Base-by-base conservation (phyloP, 2,888 invertebrate genomes). In the Drosophila tanythrix region DNA sequence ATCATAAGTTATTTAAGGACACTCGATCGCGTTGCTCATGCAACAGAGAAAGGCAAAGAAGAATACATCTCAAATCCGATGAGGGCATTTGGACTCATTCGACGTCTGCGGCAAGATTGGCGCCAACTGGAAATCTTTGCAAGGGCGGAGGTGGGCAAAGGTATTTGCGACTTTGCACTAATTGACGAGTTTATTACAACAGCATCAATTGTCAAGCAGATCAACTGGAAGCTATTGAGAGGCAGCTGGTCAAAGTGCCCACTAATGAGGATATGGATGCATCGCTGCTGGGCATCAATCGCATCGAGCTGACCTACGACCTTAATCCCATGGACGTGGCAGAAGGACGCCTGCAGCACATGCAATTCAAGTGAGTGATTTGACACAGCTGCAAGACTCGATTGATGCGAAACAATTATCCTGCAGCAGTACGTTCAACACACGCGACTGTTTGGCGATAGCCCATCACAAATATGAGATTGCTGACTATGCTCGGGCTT, bases 51-150 rank as follows among this genome's bases (percentile, higher is more conserved):
- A 6, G 57, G 50, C 27, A 65, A 55, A 7, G 76, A 74, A 6
- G 46, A 63, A 6, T 82, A 64, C 40, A 56, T 84, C 0, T 67
- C 79, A 7, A 77, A 82, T 76, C 88, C 86, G 0, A 6, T 83
- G 0, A 71, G 75, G 2, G 72, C 68, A 0, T 87, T 82, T 21
- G 60, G 61, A 7, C 53, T 87, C 0, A 48, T 88, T 2, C 55
- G 86, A 58, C 81, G 86, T 0, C 13, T 85, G 4, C 69, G 74
- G 1, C 56, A 79, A 35, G 86, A 88, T 7, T 87, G 88, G 85
- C 59, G n/a, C 0, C 40, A 57, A 21, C 55, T 72, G 63, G 79
- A 79, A 21, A 33, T 48, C 0, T 77, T 63, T 7, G 58, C 60
- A 2, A 38, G 48, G 1, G 6, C 29, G 2, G 31, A 55, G 0